Evolutionary conservation across 2,797 vertebrate species (phyloP).

Genomic region (Gymnoscopelus braueri): DNA sequence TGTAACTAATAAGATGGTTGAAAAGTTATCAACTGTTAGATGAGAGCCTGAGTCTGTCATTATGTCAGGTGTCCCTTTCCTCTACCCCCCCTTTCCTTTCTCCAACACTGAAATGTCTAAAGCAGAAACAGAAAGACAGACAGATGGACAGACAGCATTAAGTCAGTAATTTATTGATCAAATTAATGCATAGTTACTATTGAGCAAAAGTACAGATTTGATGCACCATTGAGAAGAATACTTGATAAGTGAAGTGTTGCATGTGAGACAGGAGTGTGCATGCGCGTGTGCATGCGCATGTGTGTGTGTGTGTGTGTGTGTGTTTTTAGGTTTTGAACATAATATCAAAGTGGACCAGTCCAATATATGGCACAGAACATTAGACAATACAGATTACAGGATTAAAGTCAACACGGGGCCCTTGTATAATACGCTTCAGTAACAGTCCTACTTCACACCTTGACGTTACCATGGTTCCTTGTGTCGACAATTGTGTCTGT

Average conservation of each 20-base stretch:
- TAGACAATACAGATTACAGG: background rate
- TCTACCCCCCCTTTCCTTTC: too few relatives aligned
- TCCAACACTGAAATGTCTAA: background rate
- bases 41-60: too few relatives aligned
- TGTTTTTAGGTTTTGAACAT: too few relatives aligned
- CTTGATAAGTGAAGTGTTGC: background rate
- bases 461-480: too few relatives aligned
- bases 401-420: conserved; percentile 1
- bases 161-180: conserved; percentile 44
- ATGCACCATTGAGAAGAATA: conserved; percentile 21
- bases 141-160: conserved; percentile 6
- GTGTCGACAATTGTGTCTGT: too few relatives aligned
- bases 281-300: conserved; percentile 9
- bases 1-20: too few relatives aligned
- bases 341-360: conserved; percentile 13
- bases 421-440: background rate
- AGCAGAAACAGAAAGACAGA: background rate
- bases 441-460: too few relatives aligned
- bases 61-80: too few relatives aligned
- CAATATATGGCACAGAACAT: conserved; percentile 34
- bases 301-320: background rate
- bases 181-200: background rate
- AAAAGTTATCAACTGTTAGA: too few relatives aligned
- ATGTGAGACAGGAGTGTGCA: background rate
- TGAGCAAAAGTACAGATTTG: conserved; percentile 21